Conservation (phyloP, 2,113 vertebrate species). For the Labrus mixtus region DNA sequence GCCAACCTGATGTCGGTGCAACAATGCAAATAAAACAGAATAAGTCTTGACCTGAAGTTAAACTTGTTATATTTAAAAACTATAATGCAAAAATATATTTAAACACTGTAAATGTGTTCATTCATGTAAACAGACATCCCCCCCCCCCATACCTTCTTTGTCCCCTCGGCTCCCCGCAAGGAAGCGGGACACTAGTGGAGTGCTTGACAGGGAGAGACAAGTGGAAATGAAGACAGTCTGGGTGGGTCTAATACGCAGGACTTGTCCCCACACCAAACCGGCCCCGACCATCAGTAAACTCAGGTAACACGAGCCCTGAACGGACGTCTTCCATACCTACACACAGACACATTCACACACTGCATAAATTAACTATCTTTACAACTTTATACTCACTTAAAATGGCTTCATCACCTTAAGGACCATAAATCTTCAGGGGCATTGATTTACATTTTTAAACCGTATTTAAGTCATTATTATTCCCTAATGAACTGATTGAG, state of each 20-base stretch:
- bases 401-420: too few relatives aligned
- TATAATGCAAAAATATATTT: neutral
- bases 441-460: neutral
- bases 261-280: conserved; percentile 92
- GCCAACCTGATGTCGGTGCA: too few relatives aligned
- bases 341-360: neutral
- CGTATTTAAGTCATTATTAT: neutral
- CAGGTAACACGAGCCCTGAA: conserved; percentile 94
- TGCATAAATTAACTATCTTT: neutral
- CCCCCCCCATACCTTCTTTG: conserved; percentile 88
- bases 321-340: conserved; percentile 95
- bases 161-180: conserved; percentile 89
- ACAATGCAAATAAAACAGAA: too few relatives aligned
- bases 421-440: neutral
- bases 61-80: too few relatives aligned
- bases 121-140: neutral
- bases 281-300: conserved; percentile 92
- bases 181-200: conserved; percentile 95
- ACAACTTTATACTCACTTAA: too few relatives aligned
- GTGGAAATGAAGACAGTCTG: conserved; percentile 96
- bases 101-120: neutral
- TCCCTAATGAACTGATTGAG: too few relatives aligned
- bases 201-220: conserved; percentile 97
- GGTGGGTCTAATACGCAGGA: conserved; percentile 90
- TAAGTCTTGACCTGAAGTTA: too few relatives aligned